Conservation (phyloP, 2,113 vertebrate species). For the Melanotaenia duboulayi region DNA sequence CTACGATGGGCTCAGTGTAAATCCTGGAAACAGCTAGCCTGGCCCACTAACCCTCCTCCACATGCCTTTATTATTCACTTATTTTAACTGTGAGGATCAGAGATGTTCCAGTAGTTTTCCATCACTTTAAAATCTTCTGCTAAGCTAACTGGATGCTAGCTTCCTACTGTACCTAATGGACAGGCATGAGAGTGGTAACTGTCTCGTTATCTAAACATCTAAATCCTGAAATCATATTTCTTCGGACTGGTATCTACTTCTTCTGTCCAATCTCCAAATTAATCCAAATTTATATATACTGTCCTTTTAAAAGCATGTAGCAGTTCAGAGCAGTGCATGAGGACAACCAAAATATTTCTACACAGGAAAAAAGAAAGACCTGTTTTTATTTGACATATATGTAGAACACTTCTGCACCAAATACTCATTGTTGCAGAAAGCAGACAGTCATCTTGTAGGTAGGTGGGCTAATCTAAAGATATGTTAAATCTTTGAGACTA, state of each 20-base stretch:
- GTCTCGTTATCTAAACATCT: not conserved
- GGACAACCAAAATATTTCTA: not conserved
- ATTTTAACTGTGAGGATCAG: no score
- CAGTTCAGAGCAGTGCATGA: conserved; percentile 1
- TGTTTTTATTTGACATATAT: not conserved
- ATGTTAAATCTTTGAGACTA: not conserved
- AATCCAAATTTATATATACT: not conserved
- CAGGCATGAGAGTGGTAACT: not conserved
- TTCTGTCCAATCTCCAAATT: not conserved
- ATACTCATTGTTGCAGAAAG: no score
- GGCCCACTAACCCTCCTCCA: no score
- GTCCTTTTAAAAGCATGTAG: not conserved
- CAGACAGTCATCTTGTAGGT: not conserved
- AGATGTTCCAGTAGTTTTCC: no score
- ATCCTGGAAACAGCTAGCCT: no score
- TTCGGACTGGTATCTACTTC: not conserved
- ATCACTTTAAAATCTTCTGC: no score
- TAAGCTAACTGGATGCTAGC: no score
- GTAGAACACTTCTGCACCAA: not conserved
- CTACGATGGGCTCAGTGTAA: no score
- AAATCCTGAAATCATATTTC: no score
- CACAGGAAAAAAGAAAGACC: not conserved
- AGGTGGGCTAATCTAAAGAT: no score
- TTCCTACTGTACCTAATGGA: no score
- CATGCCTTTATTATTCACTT: no score